Evolutionary conservation across 2,113 vertebrate genomes (phyloP).

Genomic region (Sterrhoptilus dennistouni): DNA sequence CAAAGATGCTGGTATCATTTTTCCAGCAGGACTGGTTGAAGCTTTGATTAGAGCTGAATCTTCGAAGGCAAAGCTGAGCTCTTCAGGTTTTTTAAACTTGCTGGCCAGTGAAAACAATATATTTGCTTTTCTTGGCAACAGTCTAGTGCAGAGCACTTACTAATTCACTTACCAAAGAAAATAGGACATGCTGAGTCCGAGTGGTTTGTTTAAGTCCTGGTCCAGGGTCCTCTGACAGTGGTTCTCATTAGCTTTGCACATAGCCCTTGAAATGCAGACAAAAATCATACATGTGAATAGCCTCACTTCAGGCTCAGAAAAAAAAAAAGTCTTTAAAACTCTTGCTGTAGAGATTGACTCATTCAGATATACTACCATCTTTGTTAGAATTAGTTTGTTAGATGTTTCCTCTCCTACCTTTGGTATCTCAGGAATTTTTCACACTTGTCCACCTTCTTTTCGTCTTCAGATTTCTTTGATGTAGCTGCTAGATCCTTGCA

Average conservation of each 20-base stretch:
- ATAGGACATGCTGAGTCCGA: background rate
- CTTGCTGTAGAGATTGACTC: background rate
- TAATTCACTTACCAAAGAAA: constrained; percentile 42
- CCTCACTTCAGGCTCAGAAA: background rate
- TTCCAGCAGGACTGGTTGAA: background rate
- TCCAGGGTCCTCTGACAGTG: background rate
- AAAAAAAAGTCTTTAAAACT: background rate
- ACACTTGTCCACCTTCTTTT: background rate
- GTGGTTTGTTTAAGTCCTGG: background rate
- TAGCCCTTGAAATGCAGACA: background rate
- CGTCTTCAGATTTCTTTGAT: background rate
- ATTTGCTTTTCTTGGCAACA: constrained; percentile 30
- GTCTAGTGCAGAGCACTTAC: background rate
- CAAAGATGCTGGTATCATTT: background rate
- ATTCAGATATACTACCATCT: background rate
- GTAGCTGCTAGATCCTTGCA: background rate
- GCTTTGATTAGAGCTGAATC: background rate
- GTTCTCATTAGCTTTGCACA: background rate
- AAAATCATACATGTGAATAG: background rate
- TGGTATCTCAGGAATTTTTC: background rate
- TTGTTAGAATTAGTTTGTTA: background rate
- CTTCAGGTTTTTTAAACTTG: background rate
- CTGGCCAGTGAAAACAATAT: background rate
- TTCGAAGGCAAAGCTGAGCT: background rate
- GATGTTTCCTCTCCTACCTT: background rate